Conservation (phyloP, 2,113 vertebrate genomes). For the Mionectes macconnelli region DNA sequence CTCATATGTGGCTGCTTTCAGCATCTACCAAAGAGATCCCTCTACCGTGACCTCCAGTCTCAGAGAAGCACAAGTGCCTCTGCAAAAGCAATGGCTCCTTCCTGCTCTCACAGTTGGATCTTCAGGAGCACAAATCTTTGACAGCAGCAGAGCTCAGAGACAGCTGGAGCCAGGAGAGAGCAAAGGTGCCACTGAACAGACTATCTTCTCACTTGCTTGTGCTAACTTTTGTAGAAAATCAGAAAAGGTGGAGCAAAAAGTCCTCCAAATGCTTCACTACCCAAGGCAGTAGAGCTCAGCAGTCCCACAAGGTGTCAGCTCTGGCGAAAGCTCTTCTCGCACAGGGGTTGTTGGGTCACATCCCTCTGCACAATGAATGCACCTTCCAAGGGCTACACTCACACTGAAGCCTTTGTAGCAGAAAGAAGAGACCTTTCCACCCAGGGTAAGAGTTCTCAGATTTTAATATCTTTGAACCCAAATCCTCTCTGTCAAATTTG, state of each 20-base stretch:
- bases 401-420: neutral
- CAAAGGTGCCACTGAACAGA: neutral
- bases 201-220: neutral
- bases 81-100: neutral
- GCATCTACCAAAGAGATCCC: neutral
- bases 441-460: neutral
- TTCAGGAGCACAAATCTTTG: neutral
- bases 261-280: neutral
- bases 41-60: neutral
- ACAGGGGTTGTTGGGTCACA: fast-evolving
- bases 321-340: neutral
- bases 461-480: neutral
- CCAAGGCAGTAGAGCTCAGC: neutral
- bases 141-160: neutral
- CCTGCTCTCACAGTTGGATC: neutral
- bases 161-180: neutral
- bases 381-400: neutral
- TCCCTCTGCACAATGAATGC: fast-evolving
- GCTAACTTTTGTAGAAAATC: neutral
- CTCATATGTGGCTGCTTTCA: fast-evolving
- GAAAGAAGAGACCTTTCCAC: neutral
- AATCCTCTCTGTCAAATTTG: neutral
- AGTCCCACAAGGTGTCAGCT: neutral
- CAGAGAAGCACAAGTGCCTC: fast-evolving
- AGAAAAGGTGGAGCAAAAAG: neutral